A percentile compares a stretch with the other conserved stretches of the same genome.
These are phyloP conservation scores for Cyrtorhinus lividipennis DNA, from an alignment of 1,140 invertebrate species.

Conservation along the genomic window DNA sequence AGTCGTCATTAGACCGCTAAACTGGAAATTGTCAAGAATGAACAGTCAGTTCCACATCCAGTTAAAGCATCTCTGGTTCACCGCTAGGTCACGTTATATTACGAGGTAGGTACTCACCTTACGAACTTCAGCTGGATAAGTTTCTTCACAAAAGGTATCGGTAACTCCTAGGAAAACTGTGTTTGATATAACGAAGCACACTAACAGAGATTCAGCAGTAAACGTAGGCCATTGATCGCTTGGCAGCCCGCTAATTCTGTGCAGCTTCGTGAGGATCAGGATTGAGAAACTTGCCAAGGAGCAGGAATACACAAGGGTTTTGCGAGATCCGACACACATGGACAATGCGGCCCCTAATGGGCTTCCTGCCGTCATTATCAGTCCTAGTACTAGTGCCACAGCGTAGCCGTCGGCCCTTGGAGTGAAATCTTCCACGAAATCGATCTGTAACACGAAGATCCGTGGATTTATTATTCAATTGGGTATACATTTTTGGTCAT, in stretches of 20 bases:
- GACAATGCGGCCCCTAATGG: neutral
- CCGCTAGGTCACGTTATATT: too few relatives aligned
- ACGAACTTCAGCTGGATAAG: too few relatives aligned
- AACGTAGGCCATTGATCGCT: neutral
- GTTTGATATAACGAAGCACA: neutral
- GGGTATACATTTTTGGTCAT: too few relatives aligned
- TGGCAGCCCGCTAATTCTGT: neutral
- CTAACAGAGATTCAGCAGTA: neutral
- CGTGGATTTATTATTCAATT: too few relatives aligned
- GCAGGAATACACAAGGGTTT: neutral
- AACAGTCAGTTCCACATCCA: too few relatives aligned
- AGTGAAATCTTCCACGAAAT: neutral
- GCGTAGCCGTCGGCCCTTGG: neutral
- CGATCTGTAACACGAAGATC: too few relatives aligned
- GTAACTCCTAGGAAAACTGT: neutral
- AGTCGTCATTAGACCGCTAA: too few relatives aligned
- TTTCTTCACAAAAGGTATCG: too few relatives aligned
- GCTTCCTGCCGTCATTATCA: neutral
- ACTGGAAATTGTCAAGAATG: too few relatives aligned
- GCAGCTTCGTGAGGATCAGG: neutral
- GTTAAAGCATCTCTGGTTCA: too few relatives aligned
- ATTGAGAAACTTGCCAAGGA: neutral
- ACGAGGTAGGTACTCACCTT: too few relatives aligned
- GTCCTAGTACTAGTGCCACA: neutral
- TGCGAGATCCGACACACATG: neutral